Evolutionary conservation across 2,113 vertebrate species (phyloP).

Genomic region (Tachysurus fulvidraco): DNA sequence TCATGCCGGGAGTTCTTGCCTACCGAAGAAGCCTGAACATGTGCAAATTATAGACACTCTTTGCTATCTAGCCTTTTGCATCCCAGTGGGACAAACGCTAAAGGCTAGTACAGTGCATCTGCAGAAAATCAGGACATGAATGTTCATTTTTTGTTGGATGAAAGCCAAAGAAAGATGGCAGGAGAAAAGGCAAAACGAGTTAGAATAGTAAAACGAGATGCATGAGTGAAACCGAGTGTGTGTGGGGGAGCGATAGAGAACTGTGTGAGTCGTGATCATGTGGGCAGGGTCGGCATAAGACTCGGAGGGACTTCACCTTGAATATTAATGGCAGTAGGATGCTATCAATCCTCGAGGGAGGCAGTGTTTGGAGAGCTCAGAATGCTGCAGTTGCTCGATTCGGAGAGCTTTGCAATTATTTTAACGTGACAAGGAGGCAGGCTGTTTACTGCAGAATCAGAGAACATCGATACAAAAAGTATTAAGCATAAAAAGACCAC

Average conservation of each 20-base stretch:
- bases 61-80: neutral
- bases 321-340: constrained; percentile 53
- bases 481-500: constrained; percentile 28
- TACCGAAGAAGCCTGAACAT: neutral
- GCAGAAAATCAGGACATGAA: constrained; percentile 42
- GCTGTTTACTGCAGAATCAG: constrained; percentile 40
- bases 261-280: constrained; percentile 28
- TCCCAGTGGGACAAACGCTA: neutral
- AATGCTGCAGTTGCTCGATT: constrained; percentile 38
- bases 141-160: neutral
- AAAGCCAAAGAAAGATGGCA: neutral
- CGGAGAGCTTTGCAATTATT: constrained; percentile 46
- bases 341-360: constrained; percentile 44
- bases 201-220: neutral
- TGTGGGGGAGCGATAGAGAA: constrained; percentile 18
- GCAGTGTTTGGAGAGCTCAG: constrained; percentile 36
- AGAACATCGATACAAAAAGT: constrained; percentile 43
- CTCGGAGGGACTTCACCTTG: constrained; percentile 56
- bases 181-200: neutral
- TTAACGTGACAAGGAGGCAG: constrained; percentile 45
- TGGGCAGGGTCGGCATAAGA: constrained; percentile 35
- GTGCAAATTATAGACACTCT: neutral
- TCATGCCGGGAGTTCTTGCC: neutral
- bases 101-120: constrained; percentile 45
- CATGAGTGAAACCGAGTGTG: neutral